Evolutionary conservation across 2,888 invertebrate species (phyloP), one percentile per base, ranked within the genome.

Genomic region (Melanostoma mellinum): DNA sequence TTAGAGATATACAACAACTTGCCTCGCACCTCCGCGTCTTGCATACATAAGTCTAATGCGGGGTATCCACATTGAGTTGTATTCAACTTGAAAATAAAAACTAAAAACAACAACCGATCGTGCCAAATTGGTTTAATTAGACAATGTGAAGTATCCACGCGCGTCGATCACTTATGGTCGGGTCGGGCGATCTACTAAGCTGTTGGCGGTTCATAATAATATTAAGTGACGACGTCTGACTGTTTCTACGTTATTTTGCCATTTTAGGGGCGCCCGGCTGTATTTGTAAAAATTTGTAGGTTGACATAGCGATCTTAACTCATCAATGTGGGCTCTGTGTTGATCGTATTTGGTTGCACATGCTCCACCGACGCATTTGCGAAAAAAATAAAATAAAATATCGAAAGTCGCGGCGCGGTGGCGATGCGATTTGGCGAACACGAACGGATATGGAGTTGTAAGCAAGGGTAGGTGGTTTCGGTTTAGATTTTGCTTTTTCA

Each of bases 91-190:
- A 63, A 38, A 48, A 20, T 2, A 10, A 20, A 30, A 40, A 63
- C 55, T 63, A 42, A 67, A 71, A 65, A 58, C 8, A 60, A 6
- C 40, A 52, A 67, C 52, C 58, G 69, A 78, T 73, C 71, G 84
- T 75, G 81, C 85, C 81, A 85, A 86, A 86, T 74, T 81, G 85
- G 85, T 79, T 81, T 78, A 79, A 84, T 85, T 84, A 81, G 75
- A 86, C 73, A 72, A 50, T 74, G 74, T 71, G 71, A 74, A 79
- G 74, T 84, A 84, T 84, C 84, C 84, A 84, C 84, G 84, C 84
- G 84, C 61, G 38, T 63, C 78, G 74, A 79, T 79, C 78, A 60
- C 50, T 71, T 82, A 60, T 71, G 84, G 74, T 78, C 74, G 67
- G 84, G 74, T 78, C 74, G 67, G 74, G 60, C 77, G 77, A 75